Conservation (phyloP, 2,113 vertebrate genomes). For the Notarius lentiginosus region DNA sequence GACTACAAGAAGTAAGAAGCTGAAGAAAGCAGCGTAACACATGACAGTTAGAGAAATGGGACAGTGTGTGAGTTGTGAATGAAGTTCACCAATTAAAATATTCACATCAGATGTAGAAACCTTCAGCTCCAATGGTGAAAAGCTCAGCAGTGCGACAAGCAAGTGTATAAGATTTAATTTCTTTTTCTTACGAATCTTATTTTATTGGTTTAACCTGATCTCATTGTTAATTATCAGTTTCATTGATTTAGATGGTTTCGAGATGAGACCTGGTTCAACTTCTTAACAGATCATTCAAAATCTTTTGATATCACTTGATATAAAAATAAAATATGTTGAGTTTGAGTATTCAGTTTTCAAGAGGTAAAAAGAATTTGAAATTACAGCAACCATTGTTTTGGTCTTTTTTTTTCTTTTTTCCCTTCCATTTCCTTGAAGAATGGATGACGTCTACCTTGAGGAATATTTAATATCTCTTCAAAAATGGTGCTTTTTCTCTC, state of each 20-base stretch:
- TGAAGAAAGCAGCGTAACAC: not conserved
- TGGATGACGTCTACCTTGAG: constrained; percentile 31
- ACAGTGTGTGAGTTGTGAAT: constrained; percentile 25
- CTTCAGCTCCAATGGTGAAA: not conserved
- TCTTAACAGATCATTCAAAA: not conserved
- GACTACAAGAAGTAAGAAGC: constrained; percentile 71
- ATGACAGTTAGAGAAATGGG: constrained; percentile 20
- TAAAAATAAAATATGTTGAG: not conserved
- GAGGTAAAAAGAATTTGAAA: constrained; percentile 23
- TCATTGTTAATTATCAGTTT: not conserved
- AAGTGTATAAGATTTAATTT: constrained; percentile 34
- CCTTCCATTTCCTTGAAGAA: constrained; percentile 32
- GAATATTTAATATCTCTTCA: constrained; percentile 56
- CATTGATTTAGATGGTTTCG: not conserved
- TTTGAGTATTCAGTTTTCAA: not conserved
- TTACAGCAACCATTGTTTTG: not conserved
- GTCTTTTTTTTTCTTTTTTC: constrained; percentile 21
- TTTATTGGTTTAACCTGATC: not conserved
- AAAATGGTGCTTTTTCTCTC: constrained; percentile 50
- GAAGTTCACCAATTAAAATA: constrained; percentile 31
- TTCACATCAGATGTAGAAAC: constrained; percentile 13
- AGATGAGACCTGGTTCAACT: constrained; percentile 2
- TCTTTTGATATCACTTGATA: not conserved
- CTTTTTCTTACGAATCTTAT: not conserved
- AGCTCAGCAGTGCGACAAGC: constrained; percentile 24